Conservation (phyloP, 2,888 invertebrate species). For the Drepana falcataria region DNA sequence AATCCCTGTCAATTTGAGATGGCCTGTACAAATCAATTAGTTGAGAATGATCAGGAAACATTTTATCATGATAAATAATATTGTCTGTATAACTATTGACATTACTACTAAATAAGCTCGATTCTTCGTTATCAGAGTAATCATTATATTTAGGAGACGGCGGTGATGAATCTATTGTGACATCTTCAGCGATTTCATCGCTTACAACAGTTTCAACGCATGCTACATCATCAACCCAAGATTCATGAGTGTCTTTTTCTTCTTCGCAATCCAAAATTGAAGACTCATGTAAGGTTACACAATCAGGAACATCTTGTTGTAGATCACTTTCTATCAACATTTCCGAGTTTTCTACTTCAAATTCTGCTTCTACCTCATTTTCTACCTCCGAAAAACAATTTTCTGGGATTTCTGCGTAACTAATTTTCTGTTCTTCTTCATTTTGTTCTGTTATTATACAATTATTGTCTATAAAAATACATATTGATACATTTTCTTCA, state of each 20-base stretch:
- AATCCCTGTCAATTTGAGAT: conserved; percentile 42
- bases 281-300: conserved; percentile 28
- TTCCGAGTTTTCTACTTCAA: conserved; percentile 10
- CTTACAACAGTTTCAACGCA: conserved; percentile 69
- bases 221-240: conserved; percentile 69
- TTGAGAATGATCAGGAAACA: conserved; percentile 48
- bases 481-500: conserved; percentile 62
- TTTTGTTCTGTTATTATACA: conserved; percentile 58
- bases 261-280: conserved; percentile 29
- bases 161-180: conserved; percentile 37
- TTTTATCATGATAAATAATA: conserved; percentile 50
- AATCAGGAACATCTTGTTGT: conserved; percentile 13
- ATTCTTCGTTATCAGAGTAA: conserved; percentile 25
- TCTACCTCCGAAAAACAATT: conserved; percentile 33
- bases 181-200: conserved; percentile 62
- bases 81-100: conserved; percentile 40
- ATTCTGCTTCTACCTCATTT: conserved; percentile 17
- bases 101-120: conserved; percentile 21
- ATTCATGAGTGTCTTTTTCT: conserved; percentile 39
- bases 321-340: conserved; percentile 10
- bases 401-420: conserved; percentile 47
- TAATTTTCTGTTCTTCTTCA: conserved; percentile 46
- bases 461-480: conserved; percentile 63
- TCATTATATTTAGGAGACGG: conserved; percentile 36
- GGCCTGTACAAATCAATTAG: conserved; percentile 55